Conservation (phyloP, 2,888 invertebrate species). For the Epirrhoe alternata region DNA sequence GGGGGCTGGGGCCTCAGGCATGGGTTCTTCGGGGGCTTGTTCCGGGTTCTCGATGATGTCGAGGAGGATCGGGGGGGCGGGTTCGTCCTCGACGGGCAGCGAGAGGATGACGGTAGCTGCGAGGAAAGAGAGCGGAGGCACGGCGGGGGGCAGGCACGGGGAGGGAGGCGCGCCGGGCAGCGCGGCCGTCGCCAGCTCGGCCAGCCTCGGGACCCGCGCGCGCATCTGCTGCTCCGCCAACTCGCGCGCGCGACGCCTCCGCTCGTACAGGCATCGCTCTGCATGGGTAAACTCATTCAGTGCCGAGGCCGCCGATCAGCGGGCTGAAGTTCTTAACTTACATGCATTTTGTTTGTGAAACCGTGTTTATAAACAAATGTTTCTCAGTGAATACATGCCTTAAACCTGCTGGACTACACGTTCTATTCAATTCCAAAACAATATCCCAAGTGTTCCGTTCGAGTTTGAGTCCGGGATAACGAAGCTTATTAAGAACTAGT, state of each 20-base stretch:
- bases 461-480: neutral
- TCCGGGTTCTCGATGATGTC: no score
- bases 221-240: neutral
- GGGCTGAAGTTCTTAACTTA: no score
- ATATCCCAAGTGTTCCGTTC: no score
- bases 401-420: no score
- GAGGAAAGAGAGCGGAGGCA: neutral
- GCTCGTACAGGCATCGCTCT: neutral
- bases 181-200: constrained; percentile 1
- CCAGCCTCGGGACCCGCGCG: constrained; percentile 3
- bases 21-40: no score
- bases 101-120: neutral
- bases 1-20: no score
- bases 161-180: neutral
- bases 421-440: no score
- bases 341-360: no score
- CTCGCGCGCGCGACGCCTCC: neutral
- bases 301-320: no score
- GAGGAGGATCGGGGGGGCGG: no score
- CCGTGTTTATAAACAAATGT: no score
- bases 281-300: neutral
- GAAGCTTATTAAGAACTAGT: neutral
- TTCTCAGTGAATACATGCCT: no score
- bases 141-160: neutral
- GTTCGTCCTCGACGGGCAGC: neutral